Conservation (phyloP, 2,113 vertebrate species). For the Piprites chloris region DNA sequence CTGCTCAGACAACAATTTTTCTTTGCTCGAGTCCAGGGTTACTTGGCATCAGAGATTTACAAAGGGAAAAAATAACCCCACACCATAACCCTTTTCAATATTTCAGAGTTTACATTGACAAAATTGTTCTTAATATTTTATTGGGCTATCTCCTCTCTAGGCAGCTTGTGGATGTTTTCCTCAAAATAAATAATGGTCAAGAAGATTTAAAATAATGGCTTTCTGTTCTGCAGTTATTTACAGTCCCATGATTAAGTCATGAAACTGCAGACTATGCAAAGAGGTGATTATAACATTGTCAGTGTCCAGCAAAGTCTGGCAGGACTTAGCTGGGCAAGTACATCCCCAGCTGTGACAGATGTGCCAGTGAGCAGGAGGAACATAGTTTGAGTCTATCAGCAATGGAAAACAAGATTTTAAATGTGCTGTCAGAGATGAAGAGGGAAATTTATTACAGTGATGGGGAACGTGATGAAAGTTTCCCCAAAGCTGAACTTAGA, state of each 20-base stretch:
- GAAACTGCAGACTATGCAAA: background rate
- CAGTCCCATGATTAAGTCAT: conserved; percentile 29
- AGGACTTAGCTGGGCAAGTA: background rate
- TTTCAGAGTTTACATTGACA: conserved; percentile 56
- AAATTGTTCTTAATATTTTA: conserved; percentile 58
- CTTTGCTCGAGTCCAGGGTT: background rate
- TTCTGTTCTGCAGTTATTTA: background rate
- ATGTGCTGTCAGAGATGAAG: background rate
- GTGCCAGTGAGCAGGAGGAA: background rate
- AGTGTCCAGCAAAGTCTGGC: background rate
- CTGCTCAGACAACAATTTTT: background rate
- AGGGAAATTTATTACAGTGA: background rate
- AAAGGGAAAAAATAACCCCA: background rate
- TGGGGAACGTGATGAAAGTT: background rate
- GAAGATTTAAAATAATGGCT: conserved; percentile 34
- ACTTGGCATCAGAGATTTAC: background rate
- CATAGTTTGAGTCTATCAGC: background rate
- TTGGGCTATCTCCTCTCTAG: background rate
- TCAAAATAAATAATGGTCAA: conserved; percentile 45
- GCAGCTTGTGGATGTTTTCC: conserved; percentile 9
- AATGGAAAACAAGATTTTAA: background rate
- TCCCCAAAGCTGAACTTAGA: background rate
- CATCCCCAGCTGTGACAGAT: conserved; percentile 19
- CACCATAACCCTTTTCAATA: conserved; percentile 25
- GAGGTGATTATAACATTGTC: background rate